Conservation (phyloP, 2,888 invertebrate species). For the Petrolisthes manimaculis region DNA sequence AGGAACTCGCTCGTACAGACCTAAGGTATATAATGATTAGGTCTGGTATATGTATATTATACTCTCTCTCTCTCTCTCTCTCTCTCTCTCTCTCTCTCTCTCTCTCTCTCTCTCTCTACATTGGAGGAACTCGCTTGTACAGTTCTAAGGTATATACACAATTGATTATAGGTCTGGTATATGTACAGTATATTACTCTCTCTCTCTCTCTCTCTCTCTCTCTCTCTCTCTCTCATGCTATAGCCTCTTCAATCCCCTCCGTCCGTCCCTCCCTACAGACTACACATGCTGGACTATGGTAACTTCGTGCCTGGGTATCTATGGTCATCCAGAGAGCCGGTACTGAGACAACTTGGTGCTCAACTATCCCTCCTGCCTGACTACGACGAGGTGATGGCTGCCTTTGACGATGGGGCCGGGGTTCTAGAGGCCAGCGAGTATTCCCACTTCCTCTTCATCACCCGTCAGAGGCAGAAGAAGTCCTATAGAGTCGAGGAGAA, state of each 20-base stretch:
- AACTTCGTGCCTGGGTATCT: constrained; percentile 47
- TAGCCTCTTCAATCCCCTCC: neutral
- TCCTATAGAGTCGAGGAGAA: constrained; percentile 49
- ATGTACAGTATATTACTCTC: too few species aligned
- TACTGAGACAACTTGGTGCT: constrained; percentile 21
- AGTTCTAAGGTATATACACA: too few species aligned
- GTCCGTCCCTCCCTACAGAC: neutral
- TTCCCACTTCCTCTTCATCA: constrained; percentile 35
- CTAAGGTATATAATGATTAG: neutral
- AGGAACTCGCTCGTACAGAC: neutral
- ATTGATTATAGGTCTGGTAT: too few species aligned
- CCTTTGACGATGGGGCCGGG: constrained; percentile 38
- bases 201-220: too few species aligned
- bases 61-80: too few species aligned
- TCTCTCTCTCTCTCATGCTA: too few species aligned
- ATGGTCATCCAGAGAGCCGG: constrained; percentile 41
- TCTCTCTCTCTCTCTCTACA: too few species aligned
- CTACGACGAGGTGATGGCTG: constrained; percentile 28
- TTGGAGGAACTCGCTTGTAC: too few species aligned
- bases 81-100: too few species aligned
- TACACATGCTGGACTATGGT: constrained; percentile 52
- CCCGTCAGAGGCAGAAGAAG: constrained; percentile 14
- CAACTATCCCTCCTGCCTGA: constrained; percentile 22
- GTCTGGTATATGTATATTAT: too few species aligned
- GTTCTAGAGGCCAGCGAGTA: constrained; percentile 46